Percentiles rank a stretch among this genome's conserved stretches.
phyloP scores from a whole-genome alignment of 2,888 invertebrate species.

The Sarcophaga carnaria region DNA sequence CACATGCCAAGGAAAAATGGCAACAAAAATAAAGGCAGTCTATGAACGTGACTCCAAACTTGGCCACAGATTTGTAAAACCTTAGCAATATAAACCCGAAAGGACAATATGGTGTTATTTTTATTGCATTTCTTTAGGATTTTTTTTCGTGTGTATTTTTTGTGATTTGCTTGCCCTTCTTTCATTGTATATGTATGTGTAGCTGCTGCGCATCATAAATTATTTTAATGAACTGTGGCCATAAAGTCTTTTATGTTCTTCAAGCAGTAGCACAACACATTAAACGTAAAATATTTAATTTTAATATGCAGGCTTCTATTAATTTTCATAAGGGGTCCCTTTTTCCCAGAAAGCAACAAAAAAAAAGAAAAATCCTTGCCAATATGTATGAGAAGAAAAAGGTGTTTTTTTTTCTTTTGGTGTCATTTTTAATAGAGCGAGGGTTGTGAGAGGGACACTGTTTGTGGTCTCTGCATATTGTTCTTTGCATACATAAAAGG shows the following conservation, averaged over 20 bases:
- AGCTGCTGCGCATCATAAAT: constrained; percentile 30
- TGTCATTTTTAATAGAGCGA: neutral
- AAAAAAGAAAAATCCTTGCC: neutral
- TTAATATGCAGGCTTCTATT: constrained; percentile 47
- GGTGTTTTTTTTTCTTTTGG: neutral
- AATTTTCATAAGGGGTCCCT: constrained; percentile 41
- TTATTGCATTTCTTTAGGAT: constrained; percentile 1
- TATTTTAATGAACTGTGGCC: constrained; percentile 56
- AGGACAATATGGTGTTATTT: constrained; percentile 29
- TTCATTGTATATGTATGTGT: neutral
- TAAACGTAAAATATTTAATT: constrained; percentile 37
- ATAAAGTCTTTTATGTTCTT: constrained; percentile 36
- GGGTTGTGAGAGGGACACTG: constrained; percentile 7
- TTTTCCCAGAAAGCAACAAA: neutral
- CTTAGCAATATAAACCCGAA: neutral
- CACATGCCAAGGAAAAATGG: neutral
- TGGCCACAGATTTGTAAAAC: neutral
- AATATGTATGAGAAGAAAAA: neutral
- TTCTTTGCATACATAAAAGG: neutral
- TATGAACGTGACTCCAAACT: constrained; percentile 40
- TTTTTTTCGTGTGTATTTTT: constrained; percentile 3
- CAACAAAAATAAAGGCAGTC: neutral
- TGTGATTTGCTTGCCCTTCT: neutral
- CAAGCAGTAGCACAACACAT: constrained; percentile 3
- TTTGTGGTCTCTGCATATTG: constrained; percentile 29